Base-by-base conservation (phyloP, 2,797 vertebrate species). In the Melanotaenia maccullochi region DNA sequence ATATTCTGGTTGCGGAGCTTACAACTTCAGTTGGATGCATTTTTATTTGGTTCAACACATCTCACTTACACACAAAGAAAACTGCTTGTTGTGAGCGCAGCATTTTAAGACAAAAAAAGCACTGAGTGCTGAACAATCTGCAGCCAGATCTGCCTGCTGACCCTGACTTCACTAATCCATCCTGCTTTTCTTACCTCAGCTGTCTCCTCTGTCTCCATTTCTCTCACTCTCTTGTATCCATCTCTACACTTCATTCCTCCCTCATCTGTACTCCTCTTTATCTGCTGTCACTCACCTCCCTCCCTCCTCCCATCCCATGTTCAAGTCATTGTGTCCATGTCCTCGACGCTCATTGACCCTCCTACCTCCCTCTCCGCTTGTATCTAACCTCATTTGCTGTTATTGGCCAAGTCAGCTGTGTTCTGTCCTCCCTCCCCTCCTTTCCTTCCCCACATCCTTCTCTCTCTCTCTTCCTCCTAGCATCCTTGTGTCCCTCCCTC, bases 371-470 rank as follows among this genome's bases (percentile, higher is more conserved):
- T 70, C 89, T 87, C 81, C 84, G 87, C 86, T 90, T 70, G 73
- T 85, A 88, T 88, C 92, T 93, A 93, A 93, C 93, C 90, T 93
- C 88, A 93, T 94, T 94, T 93, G 92, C 90, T 90, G 91, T 92
- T 93, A 93, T 93, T 94, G 93, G 93, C 89, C 79, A 91, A 90
- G 92, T 95, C 93, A 93, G 92, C 91, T 93, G 89, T 86, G 88
- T 77, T 84, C 82, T 38, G 7, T 63, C 74, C 75, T 78, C 76
- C 76, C 81, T 79, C 80, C 75, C 72, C 36, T 60, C 66, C 70
- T 60, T 76, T 25, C 59, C 63, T 67, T 51, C 65, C 47, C 40
- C 67, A 59, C 75, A 77, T 74, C 76, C 54, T 72, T 75, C 75
- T 81, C 66, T 75, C 75, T 63, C 71, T 28, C 73, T 64, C 73